Percentiles rank a stretch among this genome's conserved stretches.
Evolutionary conservation across 2,113 vertebrate species (phyloP).

Genomic region (Pipa parva): DNA sequence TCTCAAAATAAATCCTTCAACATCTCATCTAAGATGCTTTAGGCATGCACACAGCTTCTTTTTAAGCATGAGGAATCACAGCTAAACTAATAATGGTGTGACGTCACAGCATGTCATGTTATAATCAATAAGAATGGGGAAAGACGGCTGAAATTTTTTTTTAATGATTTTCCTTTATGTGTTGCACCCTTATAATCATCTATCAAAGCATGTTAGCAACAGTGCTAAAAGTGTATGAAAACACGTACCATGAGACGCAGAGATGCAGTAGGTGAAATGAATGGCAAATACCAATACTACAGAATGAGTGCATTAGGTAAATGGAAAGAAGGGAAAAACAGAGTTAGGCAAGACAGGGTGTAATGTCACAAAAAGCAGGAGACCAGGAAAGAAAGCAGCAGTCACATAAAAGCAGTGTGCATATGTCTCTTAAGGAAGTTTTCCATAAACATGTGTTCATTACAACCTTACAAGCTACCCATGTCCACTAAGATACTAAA

Average conservation of each 20-base stretch:
- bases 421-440: neutral
- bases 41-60: too few species aligned
- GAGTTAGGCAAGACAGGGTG: slow-evolving; percentile 55
- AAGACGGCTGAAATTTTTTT: too few species aligned
- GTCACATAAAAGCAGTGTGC: neutral
- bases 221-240: slow-evolving; percentile 43
- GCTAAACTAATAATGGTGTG: too few species aligned
- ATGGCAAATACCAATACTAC: slow-evolving; percentile 68
- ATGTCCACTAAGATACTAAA: too few species aligned
- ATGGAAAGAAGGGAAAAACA: slow-evolving; percentile 56
- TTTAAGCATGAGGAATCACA: too few species aligned
- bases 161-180: too few species aligned
- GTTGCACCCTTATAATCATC: too few species aligned
- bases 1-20: too few species aligned
- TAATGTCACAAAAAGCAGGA: slow-evolving; percentile 25
- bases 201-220: neutral
- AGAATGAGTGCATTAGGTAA: slow-evolving; percentile 64
- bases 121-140: too few species aligned
- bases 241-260: slow-evolving; percentile 69
- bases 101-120: too few species aligned
- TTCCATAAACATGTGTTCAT: neutral
- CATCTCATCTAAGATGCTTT: too few species aligned
- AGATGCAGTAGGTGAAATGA: slow-evolving; percentile 69
- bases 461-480: neutral
- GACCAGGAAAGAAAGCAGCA: neutral